Evolutionary conservation across 2,797 vertebrate species (phyloP).

Genomic region (Balearica regulorum): DNA sequence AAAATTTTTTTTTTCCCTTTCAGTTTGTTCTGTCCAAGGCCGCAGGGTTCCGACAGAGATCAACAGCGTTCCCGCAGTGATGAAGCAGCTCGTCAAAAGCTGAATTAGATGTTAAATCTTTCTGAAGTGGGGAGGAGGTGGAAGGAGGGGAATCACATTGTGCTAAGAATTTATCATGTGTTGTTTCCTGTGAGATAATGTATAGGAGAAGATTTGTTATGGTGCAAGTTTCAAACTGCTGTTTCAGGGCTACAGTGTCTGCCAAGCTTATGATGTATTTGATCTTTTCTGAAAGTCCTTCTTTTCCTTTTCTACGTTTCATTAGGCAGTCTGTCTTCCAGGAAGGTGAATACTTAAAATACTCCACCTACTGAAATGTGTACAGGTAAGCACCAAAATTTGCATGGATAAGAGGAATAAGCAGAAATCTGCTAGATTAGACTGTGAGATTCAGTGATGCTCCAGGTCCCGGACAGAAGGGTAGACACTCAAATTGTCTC

Average conservation of each 20-base stretch:
- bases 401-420: neutral
- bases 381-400: neutral
- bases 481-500: neutral
- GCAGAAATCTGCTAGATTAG: neutral
- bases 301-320: conserved; percentile 11
- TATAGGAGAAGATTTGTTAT: conserved; percentile 83
- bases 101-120: conserved; percentile 99
- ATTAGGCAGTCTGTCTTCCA: neutral
- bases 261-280: conserved; percentile 81
- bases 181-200: conserved; percentile 89
- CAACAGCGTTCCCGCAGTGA: conserved; percentile 85
- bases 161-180: conserved; percentile 93
- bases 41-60: conserved; percentile 82
- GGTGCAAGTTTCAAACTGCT: conserved; percentile 82
- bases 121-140: conserved; percentile 81
- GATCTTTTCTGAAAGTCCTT: conserved; percentile 64
- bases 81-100: conserved; percentile 88
- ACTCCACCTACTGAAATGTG: neutral
- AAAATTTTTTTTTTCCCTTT: conserved; percentile 48
- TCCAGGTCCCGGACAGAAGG: neutral
- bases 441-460: neutral
- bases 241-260: conserved; percentile 85
- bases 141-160: conserved; percentile 76
- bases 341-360: conserved; percentile 7
- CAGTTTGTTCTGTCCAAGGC: conserved; percentile 87